phyloP scores from a whole-genome alignment of 2,797 vertebrate species.

The Sebastes wilsoni region DNA sequence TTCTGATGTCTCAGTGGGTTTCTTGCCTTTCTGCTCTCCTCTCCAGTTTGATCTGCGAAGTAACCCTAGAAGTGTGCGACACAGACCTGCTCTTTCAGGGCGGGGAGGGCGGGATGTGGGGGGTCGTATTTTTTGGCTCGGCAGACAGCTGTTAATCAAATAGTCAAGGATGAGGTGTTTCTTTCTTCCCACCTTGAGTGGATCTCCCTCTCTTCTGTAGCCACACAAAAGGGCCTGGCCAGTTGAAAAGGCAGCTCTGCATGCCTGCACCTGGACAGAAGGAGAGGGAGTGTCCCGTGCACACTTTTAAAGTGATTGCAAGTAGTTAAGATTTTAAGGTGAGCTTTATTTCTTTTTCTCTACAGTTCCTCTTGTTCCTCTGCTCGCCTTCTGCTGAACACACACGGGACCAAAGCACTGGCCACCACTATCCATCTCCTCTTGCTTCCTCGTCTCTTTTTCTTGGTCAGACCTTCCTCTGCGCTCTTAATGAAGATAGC shows the following conservation, averaged over 20 bases:
- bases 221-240: slow-evolving; percentile 64
- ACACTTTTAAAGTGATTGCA: slow-evolving; percentile 65
- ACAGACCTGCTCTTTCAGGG: slow-evolving; percentile 76
- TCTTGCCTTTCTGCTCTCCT: slow-evolving; percentile 74
- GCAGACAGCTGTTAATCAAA: slow-evolving; percentile 85
- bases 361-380: slow-evolving; percentile 8
- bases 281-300: slow-evolving; percentile 52
- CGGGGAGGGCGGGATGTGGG: slow-evolving; percentile 33
- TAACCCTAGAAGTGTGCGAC: slow-evolving; percentile 87
- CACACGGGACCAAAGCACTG: slow-evolving; percentile 14
- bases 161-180: slow-evolving; percentile 82
- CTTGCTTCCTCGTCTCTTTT: slow-evolving; percentile 13
- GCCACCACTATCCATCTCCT: slow-evolving; percentile 32
- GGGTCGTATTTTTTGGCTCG: slow-evolving; percentile 59
- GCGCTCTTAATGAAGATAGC: slow-evolving; percentile 69
- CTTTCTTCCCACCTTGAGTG: slow-evolving; percentile 70
- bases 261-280: slow-evolving; percentile 78
- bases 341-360: slow-evolving; percentile 31
- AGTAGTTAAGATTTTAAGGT: slow-evolving; percentile 48
- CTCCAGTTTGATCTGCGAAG: slow-evolving; percentile 74
- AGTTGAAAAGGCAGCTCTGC: slow-evolving; percentile 68
- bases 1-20: slow-evolving; percentile 68
- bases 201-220: slow-evolving; percentile 57
- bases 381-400: slow-evolving; percentile 22
- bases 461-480: slow-evolving; percentile 33